phyloP scores from a whole-genome alignment of 2,888 invertebrate species.

The Dromius quadrimaculatus region DNA sequence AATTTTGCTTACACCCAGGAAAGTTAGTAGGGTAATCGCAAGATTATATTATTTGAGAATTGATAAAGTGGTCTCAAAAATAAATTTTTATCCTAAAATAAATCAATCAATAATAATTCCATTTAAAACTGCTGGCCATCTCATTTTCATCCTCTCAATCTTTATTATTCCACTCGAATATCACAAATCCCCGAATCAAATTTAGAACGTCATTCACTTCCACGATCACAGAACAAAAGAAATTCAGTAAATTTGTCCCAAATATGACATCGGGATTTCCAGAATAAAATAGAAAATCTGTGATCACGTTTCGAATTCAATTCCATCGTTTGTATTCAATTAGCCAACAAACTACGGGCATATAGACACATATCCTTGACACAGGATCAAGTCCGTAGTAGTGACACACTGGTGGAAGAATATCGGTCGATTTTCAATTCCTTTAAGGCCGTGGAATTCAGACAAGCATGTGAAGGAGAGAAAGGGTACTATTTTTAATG shows the following conservation, averaged over 20 bases:
- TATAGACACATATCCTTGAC: neutral
- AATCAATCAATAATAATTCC: too few relatives aligned
- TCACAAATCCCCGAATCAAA: conserved; percentile 16
- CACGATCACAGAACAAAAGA: conserved; percentile 18
- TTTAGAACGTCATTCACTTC: conserved; percentile 11
- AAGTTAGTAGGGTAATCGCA: too few relatives aligned
- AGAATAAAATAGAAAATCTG: conserved; percentile 18
- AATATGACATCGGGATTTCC: conserved; percentile 29
- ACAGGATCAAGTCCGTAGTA: neutral
- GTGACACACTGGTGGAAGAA: conserved; percentile 17
- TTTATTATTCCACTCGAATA: neutral
- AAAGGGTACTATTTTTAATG: too few relatives aligned
- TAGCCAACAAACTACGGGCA: neutral
- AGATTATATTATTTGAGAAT: too few relatives aligned
- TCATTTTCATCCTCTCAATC: neutral
- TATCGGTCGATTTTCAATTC: conserved; percentile 11
- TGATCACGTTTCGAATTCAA: conserved; percentile 29
- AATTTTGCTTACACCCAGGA: too few relatives aligned
- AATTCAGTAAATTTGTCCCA: neutral
- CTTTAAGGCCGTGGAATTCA: neutral
- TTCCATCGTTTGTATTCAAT: conserved; percentile 33
- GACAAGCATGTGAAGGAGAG: neutral
- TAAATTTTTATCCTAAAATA: too few relatives aligned
- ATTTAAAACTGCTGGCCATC: neutral
- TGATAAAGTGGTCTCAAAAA: too few relatives aligned